A percentile compares a stretch with the other conserved stretches of the same genome.
Conservation (phyloP, 92 coral and sea anemone genomes). For the Epizoanthus rinbou region DNA sequence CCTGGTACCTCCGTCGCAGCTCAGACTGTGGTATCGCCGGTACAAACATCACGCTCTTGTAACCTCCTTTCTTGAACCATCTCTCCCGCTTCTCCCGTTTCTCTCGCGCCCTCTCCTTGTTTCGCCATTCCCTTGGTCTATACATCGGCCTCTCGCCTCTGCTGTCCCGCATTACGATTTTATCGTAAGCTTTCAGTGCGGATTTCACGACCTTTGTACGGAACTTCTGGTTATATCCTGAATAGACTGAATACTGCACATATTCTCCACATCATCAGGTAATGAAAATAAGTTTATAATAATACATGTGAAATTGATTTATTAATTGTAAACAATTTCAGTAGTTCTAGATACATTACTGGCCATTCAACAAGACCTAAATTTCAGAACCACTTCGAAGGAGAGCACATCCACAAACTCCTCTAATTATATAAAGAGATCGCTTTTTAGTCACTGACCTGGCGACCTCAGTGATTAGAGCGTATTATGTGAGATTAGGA, state of each 20-base stretch:
- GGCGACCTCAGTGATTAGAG: no score
- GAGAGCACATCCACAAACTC: no score
- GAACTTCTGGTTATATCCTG: slow-evolving; percentile 45
- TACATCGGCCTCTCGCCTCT: slow-evolving; percentile 32
- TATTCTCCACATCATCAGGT: no score
- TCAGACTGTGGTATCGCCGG: slow-evolving; percentile 57
- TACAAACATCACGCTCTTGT: slow-evolving; percentile 46
- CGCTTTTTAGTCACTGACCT: no score
- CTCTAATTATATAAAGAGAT: no score
- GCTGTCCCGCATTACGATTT: neutral
- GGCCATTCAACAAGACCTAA: no score
- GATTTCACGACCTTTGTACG: slow-evolving; percentile 44
- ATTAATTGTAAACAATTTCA: no score
- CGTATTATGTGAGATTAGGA: no score
- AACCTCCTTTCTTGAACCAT: slow-evolving; percentile 53
- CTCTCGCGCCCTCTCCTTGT: slow-evolving; percentile 41
- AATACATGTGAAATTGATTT: no score
- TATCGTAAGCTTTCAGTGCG: slow-evolving; percentile 45
- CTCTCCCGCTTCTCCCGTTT: neutral
- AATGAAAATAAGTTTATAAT: no score
- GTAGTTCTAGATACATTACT: no score
- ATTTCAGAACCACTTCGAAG: no score
- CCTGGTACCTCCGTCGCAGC: slow-evolving; percentile 13
- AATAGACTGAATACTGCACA: slow-evolving; percentile 15
- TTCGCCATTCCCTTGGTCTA: slow-evolving; percentile 28